Conservation (phyloP, 2,797 vertebrate species). For the Perodicticus potto region DNA sequence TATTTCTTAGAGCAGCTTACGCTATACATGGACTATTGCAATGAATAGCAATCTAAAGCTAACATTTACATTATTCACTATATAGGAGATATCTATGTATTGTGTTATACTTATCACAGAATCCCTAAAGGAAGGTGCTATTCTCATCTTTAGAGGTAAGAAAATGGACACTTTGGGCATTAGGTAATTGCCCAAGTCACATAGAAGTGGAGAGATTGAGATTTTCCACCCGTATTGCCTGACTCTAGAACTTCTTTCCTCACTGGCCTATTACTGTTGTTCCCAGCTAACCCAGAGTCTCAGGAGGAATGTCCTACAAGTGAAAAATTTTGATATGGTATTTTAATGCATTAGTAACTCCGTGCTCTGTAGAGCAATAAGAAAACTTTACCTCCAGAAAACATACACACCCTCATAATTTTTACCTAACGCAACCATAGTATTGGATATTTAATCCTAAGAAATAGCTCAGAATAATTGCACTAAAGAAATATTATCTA, state of each 20-base stretch:
- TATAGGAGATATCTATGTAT: background rate
- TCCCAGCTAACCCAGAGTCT: background rate
- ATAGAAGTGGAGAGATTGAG: background rate
- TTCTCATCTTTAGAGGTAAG: background rate
- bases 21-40: background rate
- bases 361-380: background rate
- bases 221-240: background rate
- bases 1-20: background rate
- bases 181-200: background rate
- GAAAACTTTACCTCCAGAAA: background rate
- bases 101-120: background rate
- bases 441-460: background rate
- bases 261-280: background rate
- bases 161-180: background rate
- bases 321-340: background rate
- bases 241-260: background rate
- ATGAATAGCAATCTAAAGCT: background rate
- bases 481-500: background rate
- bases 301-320: background rate
- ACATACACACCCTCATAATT: background rate
- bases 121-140: background rate
- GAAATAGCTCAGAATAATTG: background rate
- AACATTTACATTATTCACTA: background rate
- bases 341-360: background rate
- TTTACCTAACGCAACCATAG: background rate